Evolutionary conservation across 2,888 invertebrate species (phyloP).

Genomic region (Shargacucullia verbasci): DNA sequence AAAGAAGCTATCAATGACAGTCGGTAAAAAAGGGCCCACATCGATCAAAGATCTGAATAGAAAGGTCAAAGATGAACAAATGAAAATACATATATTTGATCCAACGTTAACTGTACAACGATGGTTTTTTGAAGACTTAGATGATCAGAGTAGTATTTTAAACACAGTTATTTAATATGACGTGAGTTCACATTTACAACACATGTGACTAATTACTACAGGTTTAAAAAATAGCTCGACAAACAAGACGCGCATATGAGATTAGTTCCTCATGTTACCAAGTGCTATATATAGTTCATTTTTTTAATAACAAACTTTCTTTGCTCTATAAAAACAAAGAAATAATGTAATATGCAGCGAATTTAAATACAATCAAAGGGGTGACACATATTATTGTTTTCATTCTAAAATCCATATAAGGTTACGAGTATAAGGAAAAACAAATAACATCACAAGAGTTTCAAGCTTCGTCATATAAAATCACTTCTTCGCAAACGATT

Average conservation of each 20-base stretch:
- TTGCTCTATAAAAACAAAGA: too few species aligned
- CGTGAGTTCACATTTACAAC: constrained; percentile 30
- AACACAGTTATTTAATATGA: constrained; percentile 28
- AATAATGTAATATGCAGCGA: too few species aligned
- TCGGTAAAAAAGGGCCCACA: constrained; percentile 61
- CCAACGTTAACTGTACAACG: constrained; percentile 45
- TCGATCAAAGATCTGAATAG: constrained; percentile 56
- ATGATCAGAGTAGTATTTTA: constrained; percentile 27
- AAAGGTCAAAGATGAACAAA: constrained; percentile 63
- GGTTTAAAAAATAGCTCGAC: constrained; percentile 54
- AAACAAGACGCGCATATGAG: constrained; percentile 48
- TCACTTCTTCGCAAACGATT: constrained; percentile 57
- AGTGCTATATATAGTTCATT: constrained; percentile 39
- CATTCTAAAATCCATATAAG: too few species aligned
- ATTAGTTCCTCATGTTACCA: constrained; percentile 52
- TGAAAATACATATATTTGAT: constrained; percentile 69
- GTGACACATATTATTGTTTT: too few species aligned
- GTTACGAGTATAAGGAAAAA: constrained; percentile 18
- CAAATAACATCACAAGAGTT: neutral
- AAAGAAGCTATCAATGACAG: constrained; percentile 61
- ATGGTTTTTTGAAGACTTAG: constrained; percentile 14
- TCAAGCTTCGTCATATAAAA: constrained; percentile 41
- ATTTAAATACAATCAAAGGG: constrained; percentile 2
- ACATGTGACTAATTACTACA: constrained; percentile 60
- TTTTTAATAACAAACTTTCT: too few species aligned